Conservation (phyloP, 2,113 vertebrate species). For the Grammomys dolichurus region DNA sequence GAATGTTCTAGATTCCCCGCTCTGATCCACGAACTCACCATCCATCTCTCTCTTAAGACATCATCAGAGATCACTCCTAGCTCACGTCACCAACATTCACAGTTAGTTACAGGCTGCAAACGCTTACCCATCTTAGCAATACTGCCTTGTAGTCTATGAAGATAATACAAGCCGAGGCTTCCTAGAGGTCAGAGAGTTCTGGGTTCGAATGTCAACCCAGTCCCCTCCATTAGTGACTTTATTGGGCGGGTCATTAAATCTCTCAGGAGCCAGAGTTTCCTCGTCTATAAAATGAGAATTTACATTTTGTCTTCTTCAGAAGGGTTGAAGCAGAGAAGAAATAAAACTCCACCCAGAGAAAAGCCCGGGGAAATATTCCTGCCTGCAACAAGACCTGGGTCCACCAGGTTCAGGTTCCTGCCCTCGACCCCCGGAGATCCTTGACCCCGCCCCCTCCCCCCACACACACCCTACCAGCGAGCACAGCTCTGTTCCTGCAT, state of each 20-base stretch:
- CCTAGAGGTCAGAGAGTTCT: background rate
- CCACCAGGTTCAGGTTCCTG: background rate
- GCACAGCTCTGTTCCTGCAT: background rate
- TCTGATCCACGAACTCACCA: background rate
- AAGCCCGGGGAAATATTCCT: background rate
- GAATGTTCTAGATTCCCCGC: background rate
- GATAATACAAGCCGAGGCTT: background rate
- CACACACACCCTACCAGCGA: background rate
- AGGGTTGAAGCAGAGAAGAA: background rate
- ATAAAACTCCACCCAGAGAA: background rate
- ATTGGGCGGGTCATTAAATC: background rate
- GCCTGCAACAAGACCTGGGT: background rate
- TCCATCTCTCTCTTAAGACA: background rate
- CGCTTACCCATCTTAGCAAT: background rate
- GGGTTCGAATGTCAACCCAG: background rate
- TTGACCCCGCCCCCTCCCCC: background rate
- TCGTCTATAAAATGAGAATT: background rate
- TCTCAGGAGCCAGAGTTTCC: background rate
- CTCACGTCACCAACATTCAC: background rate
- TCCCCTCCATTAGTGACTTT: background rate
- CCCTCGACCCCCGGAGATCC: accelerated
- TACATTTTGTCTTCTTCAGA: background rate
- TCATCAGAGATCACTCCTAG: background rate
- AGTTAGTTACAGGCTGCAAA: background rate
- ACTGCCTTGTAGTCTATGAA: background rate